A percentile compares a stretch with the other conserved stretches of the same genome.
Evolutionary conservation across 2,797 vertebrate species (phyloP).

Genomic region (Micropoecilia bifurca): DNA sequence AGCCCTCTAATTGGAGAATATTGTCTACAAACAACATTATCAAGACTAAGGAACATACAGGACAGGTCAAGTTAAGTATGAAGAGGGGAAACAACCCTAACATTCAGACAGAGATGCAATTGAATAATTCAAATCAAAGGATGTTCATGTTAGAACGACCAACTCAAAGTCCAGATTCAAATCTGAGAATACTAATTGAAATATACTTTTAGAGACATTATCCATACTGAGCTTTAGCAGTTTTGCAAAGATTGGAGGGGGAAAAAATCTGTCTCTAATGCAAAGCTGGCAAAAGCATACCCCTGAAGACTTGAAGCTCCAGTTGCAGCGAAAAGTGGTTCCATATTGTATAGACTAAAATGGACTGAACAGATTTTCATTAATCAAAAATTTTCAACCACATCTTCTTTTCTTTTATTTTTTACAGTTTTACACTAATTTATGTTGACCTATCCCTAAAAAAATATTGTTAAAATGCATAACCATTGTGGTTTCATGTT

Average conservation of each 20-base stretch:
- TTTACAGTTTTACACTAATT: not conserved
- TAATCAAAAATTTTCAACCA: not conserved
- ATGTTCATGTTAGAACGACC: not conserved
- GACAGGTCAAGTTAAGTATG: not conserved
- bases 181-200: not conserved
- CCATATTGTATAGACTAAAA: not conserved
- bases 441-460: not conserved
- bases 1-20: not conserved
- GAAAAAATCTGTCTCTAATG: not conserved
- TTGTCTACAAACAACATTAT: not conserved
- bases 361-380: not conserved
- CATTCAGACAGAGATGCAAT: not conserved
- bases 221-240: not conserved
- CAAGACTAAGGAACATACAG: not conserved
- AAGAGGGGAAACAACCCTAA: not conserved
- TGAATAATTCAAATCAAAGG: not conserved
- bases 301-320: not conserved
- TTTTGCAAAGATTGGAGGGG: not conserved
- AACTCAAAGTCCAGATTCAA: not conserved
- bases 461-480: not conserved
- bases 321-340: not conserved
- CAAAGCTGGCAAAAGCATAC: not conserved
- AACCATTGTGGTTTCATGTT: not conserved
- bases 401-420: not conserved
- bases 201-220: not conserved